phyloP scores from a whole-genome alignment of 2,113 vertebrate species.

The Corvus hawaiiensis region DNA sequence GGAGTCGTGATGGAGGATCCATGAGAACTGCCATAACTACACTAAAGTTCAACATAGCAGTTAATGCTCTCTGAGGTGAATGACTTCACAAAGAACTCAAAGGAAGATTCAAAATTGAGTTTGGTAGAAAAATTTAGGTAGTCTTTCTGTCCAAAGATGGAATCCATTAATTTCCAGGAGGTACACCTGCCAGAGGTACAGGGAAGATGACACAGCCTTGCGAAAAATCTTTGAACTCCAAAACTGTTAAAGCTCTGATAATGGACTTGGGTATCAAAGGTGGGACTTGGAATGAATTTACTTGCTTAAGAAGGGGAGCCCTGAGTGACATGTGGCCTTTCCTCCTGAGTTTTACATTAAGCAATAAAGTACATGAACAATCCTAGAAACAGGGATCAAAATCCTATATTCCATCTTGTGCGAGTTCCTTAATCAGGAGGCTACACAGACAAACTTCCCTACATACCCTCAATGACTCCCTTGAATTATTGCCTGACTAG shows the following conservation, averaged over 20 bases:
- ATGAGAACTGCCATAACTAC: background rate
- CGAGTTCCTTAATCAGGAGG: background rate
- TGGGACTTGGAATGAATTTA: background rate
- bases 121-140: background rate
- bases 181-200: background rate
- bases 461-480: background rate
- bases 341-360: background rate
- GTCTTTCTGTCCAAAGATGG: background rate
- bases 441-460: background rate
- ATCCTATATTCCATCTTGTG: background rate
- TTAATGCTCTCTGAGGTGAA: background rate
- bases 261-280: background rate
- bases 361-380: background rate
- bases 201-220: background rate
- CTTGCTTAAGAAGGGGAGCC: background rate
- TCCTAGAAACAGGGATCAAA: background rate
- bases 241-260: background rate
- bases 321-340: background rate
- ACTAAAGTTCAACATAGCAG: background rate
- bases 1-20: background rate
- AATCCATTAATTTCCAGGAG: background rate
- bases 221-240: background rate
- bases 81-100: background rate
- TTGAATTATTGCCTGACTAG: background rate
- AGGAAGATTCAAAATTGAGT: background rate